These are phyloP conservation scores for Drosophila borealis DNA, from an alignment of 2,888 invertebrate species.

Conservation along the genomic window DNA sequence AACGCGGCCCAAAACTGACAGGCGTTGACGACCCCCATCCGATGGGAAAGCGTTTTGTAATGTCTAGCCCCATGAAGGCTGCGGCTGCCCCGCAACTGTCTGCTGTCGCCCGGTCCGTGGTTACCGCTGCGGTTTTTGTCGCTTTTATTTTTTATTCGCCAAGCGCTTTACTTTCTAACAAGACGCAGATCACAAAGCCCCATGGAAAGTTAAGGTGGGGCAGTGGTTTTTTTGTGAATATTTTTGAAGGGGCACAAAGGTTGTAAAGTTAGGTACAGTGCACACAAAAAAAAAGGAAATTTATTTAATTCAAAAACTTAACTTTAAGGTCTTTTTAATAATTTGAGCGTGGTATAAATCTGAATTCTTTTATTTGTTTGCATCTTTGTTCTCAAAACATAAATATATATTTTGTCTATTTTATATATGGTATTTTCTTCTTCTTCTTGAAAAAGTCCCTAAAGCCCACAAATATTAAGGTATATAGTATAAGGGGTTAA, in stretches of 20 bases:
- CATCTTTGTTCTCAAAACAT: too few species aligned
- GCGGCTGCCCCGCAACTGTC: slow-evolving; percentile 6
- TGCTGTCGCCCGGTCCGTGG: slow-evolving; percentile 47
- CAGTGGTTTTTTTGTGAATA: slow-evolving; percentile 3
- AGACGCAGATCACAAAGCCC: slow-evolving; percentile 10
- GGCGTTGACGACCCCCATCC: slow-evolving; percentile 25
- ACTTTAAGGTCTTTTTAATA: too few species aligned
- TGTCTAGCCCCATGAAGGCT: slow-evolving; percentile 32
- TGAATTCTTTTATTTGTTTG: too few species aligned
- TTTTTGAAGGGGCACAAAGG: not conserved
- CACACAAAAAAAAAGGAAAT: not conserved
- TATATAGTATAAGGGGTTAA: too few species aligned
- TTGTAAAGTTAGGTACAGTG: slow-evolving; percentile 6
- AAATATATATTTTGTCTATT: too few species aligned
- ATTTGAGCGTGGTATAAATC: too few species aligned
- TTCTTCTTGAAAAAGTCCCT: too few species aligned
- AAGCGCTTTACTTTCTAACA: slow-evolving; percentile 22
- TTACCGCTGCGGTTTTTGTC: slow-evolving; percentile 8
- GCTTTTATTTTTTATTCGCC: slow-evolving; percentile 1
- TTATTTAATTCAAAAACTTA: slow-evolving; percentile 1
- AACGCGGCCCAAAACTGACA: slow-evolving; percentile 40
- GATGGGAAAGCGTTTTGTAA: slow-evolving; percentile 19
- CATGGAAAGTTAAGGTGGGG: not conserved
- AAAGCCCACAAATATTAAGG: too few species aligned
- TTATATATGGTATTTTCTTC: too few species aligned